These are phyloP conservation scores for Lochmaea capreae DNA, from an alignment of 2,888 invertebrate genomes.

Conservation along the genomic window DNA sequence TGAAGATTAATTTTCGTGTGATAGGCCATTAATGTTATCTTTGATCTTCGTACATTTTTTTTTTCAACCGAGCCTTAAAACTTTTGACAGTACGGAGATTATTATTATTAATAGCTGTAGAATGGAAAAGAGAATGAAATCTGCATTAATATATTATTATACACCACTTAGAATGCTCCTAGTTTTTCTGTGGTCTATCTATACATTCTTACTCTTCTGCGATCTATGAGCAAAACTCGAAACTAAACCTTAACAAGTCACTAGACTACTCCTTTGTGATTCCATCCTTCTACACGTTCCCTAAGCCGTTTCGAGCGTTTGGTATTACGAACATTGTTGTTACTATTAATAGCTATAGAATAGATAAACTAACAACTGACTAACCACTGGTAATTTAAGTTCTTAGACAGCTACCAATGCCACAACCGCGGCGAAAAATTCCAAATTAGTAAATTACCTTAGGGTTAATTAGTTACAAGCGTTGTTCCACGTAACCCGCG, in stretches of 20 bases:
- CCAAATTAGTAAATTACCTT: constrained; percentile 31
- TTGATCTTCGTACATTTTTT: neutral
- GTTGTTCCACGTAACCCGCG: constrained; percentile 42
- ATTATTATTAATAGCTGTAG: neutral
- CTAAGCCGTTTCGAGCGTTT: too few relatives aligned
- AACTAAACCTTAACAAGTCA: too few relatives aligned
- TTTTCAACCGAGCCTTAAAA: neutral
- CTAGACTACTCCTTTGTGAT: too few relatives aligned
- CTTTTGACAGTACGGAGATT: neutral
- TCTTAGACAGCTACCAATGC: neutral
- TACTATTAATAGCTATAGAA: too few relatives aligned
- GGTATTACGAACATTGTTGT: too few relatives aligned
- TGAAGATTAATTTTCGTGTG: constrained; percentile 13
- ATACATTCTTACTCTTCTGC: too few relatives aligned
- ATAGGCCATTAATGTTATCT: constrained; percentile 2
- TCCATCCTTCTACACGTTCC: too few relatives aligned
- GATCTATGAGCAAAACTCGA: too few relatives aligned
- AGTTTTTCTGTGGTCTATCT: too few relatives aligned
- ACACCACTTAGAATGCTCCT: too few relatives aligned
- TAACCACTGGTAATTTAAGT: neutral
- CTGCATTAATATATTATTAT: too few relatives aligned
- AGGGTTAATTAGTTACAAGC: constrained; percentile 28
- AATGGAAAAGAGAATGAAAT: neutral
- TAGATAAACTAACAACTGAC: too few relatives aligned
- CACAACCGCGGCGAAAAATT: neutral